Evolutionary conservation across 2,113 vertebrate genomes (phyloP).

Genomic region (Oxyura jamaicensis): DNA sequence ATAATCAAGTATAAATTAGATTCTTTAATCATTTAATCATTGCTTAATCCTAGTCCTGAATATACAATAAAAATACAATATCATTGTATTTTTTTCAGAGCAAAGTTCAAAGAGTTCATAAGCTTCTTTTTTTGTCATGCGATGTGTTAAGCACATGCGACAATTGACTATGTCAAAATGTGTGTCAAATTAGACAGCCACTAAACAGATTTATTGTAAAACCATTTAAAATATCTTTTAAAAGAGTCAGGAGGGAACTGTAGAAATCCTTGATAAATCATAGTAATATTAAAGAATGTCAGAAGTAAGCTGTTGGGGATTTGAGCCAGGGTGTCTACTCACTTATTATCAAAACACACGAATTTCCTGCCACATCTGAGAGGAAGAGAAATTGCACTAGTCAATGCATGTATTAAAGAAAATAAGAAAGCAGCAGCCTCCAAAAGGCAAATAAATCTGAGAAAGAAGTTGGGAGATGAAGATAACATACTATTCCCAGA

Average conservation of each 20-base stretch:
- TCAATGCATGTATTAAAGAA: slow-evolving; percentile 51
- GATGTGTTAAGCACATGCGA: background rate
- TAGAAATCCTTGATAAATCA: slow-evolving; percentile 56
- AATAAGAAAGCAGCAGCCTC: slow-evolving; percentile 57
- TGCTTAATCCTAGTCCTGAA: background rate
- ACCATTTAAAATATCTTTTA: slow-evolving; percentile 45
- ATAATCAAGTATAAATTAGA: background rate
- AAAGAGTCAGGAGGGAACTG: background rate
- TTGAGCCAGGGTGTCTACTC: slow-evolving; percentile 36
- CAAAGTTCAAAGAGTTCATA: background rate
- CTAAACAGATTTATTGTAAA: slow-evolving; percentile 54
- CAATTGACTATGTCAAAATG: slow-evolving; percentile 42
- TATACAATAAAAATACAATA: background rate
- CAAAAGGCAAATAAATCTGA: slow-evolving; percentile 68
- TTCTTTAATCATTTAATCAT: background rate
- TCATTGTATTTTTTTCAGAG: background rate
- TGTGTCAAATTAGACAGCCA: slow-evolving; percentile 31
- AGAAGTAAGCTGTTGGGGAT: slow-evolving; percentile 54
- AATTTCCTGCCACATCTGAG: slow-evolving; percentile 35
- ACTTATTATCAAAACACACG: slow-evolving; percentile 45
- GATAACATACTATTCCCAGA: slow-evolving; percentile 54
- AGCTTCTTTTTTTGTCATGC: background rate
- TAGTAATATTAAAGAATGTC: slow-evolving; percentile 51
- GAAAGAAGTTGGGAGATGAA: slow-evolving; percentile 61
- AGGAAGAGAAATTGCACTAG: slow-evolving; percentile 57